Evolutionary conservation across 2,888 invertebrate genomes (phyloP), one percentile per base, ranked within the genome.

Genomic region (Sminthurides aquaticus): DNA sequence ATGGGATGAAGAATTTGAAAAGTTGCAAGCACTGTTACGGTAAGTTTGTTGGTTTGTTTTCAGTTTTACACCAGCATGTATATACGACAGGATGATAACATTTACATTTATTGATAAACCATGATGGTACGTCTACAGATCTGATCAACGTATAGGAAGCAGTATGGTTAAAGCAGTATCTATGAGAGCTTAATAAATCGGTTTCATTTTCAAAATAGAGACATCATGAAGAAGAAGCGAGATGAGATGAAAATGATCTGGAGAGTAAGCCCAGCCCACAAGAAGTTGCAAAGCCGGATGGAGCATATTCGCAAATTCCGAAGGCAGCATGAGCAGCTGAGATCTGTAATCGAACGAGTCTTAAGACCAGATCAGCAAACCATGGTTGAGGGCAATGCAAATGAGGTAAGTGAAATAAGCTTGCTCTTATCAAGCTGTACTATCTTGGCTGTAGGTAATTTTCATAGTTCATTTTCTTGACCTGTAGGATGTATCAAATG

Each of bases 1-100:
- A 26, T 99, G 99, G 99, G 99, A 99, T 78, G 98, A 99, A 79
- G 99, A 99, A 79, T 97, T 96, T 77, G 99, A 99, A 78, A 98
- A 96, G 79, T 83, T 98, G 24, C 94, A 96, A 77, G 91, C 91
- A 1, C 80, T 97, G 59, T 80, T 99, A 69, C 84, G 87, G 87
- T 86, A 78, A 74, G 67, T 63, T 34, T 27, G 15, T 28, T 18
- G 43, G 43, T 34, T n/a, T n/a, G n/a, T n/a, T n/a, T n/a, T n/a
- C n/a, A n/a, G n/a, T n/a, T n/a, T n/a, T n/a, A n/a, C n/a, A n/a
- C n/a, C n/a, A n/a, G n/a, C n/a, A n/a, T n/a, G n/a, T n/a, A n/a
- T n/a, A n/a, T n/a, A n/a, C n/a, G n/a, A n/a, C n/a, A n/a, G n/a
- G n/a, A n/a, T n/a, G n/a, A n/a, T n/a, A n/a, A n/a, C n/a, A n/a